These are phyloP conservation scores for Aptenodytes patagonicus DNA, from an alignment of 2,113 vertebrate genomes.

Conservation along the genomic window DNA sequence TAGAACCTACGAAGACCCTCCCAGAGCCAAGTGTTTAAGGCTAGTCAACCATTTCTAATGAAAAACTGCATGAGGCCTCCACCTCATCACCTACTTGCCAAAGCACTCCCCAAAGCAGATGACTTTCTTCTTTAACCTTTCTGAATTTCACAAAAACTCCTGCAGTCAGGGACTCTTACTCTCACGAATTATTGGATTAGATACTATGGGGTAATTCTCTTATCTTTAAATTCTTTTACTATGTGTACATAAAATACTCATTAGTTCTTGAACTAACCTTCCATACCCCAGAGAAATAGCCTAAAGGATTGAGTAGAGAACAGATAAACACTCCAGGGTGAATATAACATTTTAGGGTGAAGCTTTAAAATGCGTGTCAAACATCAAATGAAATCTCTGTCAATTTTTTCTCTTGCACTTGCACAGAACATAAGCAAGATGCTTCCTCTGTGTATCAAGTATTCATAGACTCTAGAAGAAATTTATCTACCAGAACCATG, in stretches of 20 bases:
- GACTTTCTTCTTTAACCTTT: not conserved
- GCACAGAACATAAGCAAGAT: not conserved
- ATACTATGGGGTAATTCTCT: not conserved
- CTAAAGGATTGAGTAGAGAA: not conserved
- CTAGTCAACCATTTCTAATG: not conserved
- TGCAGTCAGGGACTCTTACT: not conserved
- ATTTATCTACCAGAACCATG: not conserved
- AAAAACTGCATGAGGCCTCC: not conserved
- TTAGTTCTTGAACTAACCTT: not conserved
- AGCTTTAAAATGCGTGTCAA: not conserved
- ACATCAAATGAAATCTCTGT: not conserved
- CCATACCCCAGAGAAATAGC: not conserved
- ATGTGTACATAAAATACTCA: not conserved
- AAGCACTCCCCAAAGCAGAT: not conserved
- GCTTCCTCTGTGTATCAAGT: not conserved
- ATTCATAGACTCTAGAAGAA: not conserved
- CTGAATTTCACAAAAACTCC: not conserved
- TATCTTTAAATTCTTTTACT: not conserved
- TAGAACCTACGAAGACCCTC: not conserved
- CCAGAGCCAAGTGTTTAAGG: not conserved
- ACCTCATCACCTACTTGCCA: not conserved
- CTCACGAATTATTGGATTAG: not conserved
- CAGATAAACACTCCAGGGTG: not conserved
- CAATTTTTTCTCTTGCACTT: not conserved
- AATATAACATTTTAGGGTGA: not conserved